Conservation (phyloP, 2,113 vertebrate species). For the Eubucco bourcierii region DNA sequence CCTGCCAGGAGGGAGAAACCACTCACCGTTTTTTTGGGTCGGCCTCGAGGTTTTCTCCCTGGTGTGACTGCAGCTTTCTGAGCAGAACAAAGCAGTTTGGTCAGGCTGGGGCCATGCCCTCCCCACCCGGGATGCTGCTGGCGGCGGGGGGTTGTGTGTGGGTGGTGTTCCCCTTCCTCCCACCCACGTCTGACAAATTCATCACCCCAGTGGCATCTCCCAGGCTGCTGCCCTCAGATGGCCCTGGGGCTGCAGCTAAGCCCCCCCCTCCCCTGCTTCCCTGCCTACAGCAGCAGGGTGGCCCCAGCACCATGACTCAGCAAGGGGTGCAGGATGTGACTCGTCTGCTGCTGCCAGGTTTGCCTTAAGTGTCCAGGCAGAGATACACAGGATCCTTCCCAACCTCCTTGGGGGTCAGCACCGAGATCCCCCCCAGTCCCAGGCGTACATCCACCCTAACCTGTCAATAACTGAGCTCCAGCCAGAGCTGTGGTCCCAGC, state of each 20-base stretch:
- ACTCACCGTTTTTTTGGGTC: slow-evolving; percentile 94
- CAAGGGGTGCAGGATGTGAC: slow-evolving; percentile 70
- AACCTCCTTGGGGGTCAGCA: background rate
- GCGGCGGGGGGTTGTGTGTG: rapidly evolving
- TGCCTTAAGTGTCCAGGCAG: background rate
- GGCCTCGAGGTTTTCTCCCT: slow-evolving; percentile 89
- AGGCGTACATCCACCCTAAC: background rate
- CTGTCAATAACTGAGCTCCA: background rate
- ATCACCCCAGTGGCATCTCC: slow-evolving; percentile 29
- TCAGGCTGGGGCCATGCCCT: background rate
- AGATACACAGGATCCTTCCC: background rate
- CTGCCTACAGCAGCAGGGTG: background rate
- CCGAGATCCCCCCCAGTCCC: background rate
- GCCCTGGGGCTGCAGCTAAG: background rate
- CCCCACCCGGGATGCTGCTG: rapidly evolving
- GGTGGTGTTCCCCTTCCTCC: background rate
- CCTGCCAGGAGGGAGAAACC: background rate
- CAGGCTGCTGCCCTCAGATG: background rate
- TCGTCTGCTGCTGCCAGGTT: slow-evolving; percentile 41
- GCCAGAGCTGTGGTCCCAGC: rapidly evolving
- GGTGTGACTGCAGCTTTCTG: slow-evolving; percentile 87
- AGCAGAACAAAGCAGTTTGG: background rate
- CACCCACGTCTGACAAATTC: background rate
- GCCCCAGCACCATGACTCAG: slow-evolving; percentile 66
- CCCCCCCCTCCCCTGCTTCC: background rate